Evolutionary conservation across 1,140 invertebrate species (phyloP), one percentile per base, ranked within the genome.

Genomic region (Platorchestia sp.): DNA sequence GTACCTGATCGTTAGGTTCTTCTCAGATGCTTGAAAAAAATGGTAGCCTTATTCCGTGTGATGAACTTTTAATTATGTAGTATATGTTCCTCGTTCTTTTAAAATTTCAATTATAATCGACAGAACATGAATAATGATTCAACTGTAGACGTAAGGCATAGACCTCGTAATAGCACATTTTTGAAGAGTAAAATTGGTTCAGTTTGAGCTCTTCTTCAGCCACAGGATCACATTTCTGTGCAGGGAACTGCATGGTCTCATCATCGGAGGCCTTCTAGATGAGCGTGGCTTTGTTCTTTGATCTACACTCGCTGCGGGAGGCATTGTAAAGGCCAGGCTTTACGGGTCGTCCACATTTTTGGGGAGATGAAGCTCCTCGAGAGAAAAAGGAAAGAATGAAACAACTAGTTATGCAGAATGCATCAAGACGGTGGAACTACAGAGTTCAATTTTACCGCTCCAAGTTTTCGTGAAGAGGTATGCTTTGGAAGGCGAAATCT

Each of bases 271-370:
- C 59, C 59, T 75, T 75, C 59, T 27, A 75, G 59, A 75, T 75
- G 59, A 75, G 59, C 59, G 59, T 75, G 59, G 59, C 59, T 75
- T 75, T 75, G 59, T 75, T 75, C 59, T 75, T 75, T 75, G 59
- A 75, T 75, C 59, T 75, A 75, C 59, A 75, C 59, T 75, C 59
- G 59, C 59, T 10, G 59, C 59, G 27, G 59, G 59, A 3, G 59
- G 59, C 27, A 1, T 3, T 75, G 27, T 1, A 36, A 27, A 75
- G 10, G 59, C 27, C 1, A 27, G 59, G 59, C 10, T 14, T 14
- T 75, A 75, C 27, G 27, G 59, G 59, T 36, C 59, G 59, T 36
- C 27, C 59, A 36, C 59, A 75, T 75, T 75, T 75, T 75, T 75
- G 59, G 7, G 27, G 27, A 75, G 59, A 10, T 75, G 14, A 51